A percentile compares a stretch with the other conserved stretches of the same genome.
These are phyloP conservation scores for Venustaconcha ellipsiformis DNA, from an alignment of 1,140 invertebrate species.

Conservation along the genomic window DNA sequence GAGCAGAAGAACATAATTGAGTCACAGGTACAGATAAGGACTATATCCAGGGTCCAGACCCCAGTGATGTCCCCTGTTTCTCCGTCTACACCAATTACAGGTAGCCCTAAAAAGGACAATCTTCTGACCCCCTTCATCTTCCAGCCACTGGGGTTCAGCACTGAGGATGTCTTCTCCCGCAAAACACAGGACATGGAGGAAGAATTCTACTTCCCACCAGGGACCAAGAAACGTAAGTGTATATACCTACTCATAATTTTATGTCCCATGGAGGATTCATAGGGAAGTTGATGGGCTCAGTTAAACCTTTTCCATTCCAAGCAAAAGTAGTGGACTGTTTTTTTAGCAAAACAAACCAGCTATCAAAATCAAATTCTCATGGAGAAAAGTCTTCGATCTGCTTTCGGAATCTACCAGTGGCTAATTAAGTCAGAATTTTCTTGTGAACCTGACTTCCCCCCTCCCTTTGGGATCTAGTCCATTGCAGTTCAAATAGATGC, in stretches of 20 bases:
- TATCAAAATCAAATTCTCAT: no score
- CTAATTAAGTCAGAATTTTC: no score
- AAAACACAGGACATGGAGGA: slow-evolving; percentile 77
- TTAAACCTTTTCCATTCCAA: neutral
- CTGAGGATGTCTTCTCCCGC: slow-evolving; percentile 30
- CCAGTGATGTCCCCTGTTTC: no score
- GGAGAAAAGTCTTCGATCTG: no score
- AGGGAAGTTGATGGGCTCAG: neutral
- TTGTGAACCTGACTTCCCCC: no score
- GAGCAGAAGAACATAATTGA: slow-evolving; percentile 89
- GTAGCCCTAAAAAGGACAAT: no score
- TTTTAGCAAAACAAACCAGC: neutral
- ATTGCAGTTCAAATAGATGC: no score
- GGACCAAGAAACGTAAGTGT: slow-evolving; percentile 80
- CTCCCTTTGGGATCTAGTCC: no score
- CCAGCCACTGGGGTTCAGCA: slow-evolving; percentile 23
- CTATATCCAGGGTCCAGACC: no score
- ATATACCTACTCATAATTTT: neutral
- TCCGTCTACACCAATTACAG: no score
- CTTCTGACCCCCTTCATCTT: neutral
- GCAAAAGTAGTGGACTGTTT: neutral
- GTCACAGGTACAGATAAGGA: slow-evolving; percentile 71
- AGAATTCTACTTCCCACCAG: slow-evolving; percentile 85
- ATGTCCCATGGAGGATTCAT: neutral
- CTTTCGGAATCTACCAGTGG: no score